These are phyloP conservation scores for Caenorhabditis sinica DNA, from an alignment of 2,888 invertebrate genomes.

Conservation along the genomic window DNA sequence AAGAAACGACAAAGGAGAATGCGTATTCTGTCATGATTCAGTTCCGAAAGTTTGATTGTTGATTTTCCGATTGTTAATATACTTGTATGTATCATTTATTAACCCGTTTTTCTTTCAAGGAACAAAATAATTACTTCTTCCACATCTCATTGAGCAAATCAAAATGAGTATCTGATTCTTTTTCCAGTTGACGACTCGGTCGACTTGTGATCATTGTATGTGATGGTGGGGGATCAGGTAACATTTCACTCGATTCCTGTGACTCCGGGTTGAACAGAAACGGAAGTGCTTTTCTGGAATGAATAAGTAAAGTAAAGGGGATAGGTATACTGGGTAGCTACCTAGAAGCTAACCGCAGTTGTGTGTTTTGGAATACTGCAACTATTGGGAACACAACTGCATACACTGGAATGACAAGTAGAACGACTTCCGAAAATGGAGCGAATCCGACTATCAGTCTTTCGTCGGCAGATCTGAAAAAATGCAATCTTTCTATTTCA, in stretches of 20 bases:
- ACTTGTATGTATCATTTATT: slow-evolving; percentile 13
- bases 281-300: slow-evolving; percentile 68
- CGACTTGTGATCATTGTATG: slow-evolving; percentile 54
- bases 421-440: slow-evolving; percentile 74
- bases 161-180: slow-evolving; percentile 74
- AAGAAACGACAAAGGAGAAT: slow-evolving; percentile 60
- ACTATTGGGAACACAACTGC: slow-evolving; percentile 71
- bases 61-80: not conserved
- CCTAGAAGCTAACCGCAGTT: slow-evolving; percentile 68
- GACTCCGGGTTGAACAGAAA: slow-evolving; percentile 67
- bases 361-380: slow-evolving; percentile 69
- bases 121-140: slow-evolving; percentile 63
- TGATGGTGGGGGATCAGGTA: slow-evolving; percentile 36
- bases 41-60: slow-evolving; percentile 19
- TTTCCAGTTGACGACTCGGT: slow-evolving; percentile 66
- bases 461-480: slow-evolving; percentile 62
- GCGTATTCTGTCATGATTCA: slow-evolving; percentile 59
- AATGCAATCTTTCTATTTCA: too few relatives aligned
- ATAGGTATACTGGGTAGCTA: not conserved
- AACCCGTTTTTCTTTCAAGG: slow-evolving; percentile 22
- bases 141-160: slow-evolving; percentile 75
- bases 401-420: slow-evolving; percentile 73
- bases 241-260: slow-evolving; percentile 49
- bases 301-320: slow-evolving; percentile 9
- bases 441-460: slow-evolving; percentile 68